A percentile compares a stretch with the other conserved stretches of the same genome.
Conservation (phyloP, 2,888 invertebrate species). For the Cheilosia soror region DNA sequence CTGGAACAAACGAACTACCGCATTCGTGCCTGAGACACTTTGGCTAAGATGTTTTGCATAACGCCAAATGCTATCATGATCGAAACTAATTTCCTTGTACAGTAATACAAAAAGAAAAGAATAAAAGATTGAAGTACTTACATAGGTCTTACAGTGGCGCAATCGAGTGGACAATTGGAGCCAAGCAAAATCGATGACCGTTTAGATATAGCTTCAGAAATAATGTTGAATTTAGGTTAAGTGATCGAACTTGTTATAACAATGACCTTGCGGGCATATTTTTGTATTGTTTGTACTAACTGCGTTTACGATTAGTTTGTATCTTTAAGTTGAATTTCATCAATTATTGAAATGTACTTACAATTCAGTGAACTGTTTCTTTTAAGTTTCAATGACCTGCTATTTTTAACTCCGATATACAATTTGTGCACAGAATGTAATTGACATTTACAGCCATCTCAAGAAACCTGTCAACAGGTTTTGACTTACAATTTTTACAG, state of each 20-base stretch:
- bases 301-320: no score
- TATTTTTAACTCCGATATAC: no score
- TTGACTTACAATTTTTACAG: background rate
- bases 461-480: background rate
- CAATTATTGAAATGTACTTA: no score
- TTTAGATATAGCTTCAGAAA: no score
- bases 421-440: background rate
- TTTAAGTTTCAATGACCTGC: no score
- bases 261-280: no score
- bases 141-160: background rate
- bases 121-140: background rate
- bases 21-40: slow-evolving; percentile 64
- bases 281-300: no score
- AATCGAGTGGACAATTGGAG: background rate
- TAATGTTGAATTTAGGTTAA: no score
- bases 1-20: slow-evolving; percentile 59
- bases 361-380: no score
- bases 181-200: background rate
- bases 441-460: slow-evolving; percentile 15
- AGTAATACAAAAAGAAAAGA: background rate
- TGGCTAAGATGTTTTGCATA: slow-evolving; percentile 56
- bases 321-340: no score
- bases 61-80: slow-evolving; percentile 38
- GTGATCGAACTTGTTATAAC: no score
- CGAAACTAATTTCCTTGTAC: slow-evolving; percentile 10